Conservation (phyloP, 2,113 vertebrate species). For the Gobio gobio region DNA sequence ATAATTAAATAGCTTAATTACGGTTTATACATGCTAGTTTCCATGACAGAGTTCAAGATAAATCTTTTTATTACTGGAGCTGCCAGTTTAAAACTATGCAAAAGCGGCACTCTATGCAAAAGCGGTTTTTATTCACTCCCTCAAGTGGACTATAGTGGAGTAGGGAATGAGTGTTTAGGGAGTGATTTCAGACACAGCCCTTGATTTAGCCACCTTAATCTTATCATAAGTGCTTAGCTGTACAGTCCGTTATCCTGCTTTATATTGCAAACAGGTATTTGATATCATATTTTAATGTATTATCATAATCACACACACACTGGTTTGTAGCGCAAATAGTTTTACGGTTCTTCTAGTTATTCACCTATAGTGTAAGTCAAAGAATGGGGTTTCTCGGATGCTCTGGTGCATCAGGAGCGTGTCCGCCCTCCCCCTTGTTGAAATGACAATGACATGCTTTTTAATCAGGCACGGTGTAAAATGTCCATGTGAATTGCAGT, state of each 20-base stretch:
- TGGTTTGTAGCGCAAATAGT: background rate
- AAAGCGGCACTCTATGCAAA: no score
- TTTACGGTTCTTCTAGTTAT: background rate
- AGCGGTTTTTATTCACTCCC: no score
- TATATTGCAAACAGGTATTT: background rate
- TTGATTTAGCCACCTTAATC: background rate
- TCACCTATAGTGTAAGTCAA: no score
- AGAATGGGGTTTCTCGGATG: background rate
- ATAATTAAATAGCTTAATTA: no score
- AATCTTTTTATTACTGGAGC: no score
- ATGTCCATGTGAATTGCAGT: conserved; percentile 72
- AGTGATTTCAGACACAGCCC: background rate
- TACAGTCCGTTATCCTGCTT: no score
- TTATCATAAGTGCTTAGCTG: background rate
- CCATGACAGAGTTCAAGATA: no score
- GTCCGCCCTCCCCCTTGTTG: conserved; percentile 63
- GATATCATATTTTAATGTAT: background rate
- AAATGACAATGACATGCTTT: conserved; percentile 73
- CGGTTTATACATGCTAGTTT: no score
- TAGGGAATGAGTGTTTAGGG: no score
- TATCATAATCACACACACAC: background rate
- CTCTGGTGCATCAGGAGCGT: conserved; percentile 61
- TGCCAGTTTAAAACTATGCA: no score
- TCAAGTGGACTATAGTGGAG: no score
- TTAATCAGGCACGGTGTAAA: conserved; percentile 75